These are phyloP conservation scores for Lota lota DNA, from an alignment of 2,113 vertebrate species.

Conservation along the genomic window DNA sequence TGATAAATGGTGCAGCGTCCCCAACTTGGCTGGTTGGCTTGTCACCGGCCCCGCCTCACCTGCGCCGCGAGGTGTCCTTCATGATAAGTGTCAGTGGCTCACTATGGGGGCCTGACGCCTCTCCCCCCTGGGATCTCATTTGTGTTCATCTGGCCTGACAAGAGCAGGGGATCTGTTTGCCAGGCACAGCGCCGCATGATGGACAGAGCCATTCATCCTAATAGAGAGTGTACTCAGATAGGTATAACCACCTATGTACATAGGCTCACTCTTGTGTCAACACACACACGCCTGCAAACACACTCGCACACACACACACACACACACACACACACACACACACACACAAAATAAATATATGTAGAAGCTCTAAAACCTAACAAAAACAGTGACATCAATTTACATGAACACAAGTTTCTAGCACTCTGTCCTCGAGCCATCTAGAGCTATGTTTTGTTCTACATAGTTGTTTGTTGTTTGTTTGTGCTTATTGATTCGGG, in stretches of 20 bases:
- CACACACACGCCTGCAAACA: not conserved
- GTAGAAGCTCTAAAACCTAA: too few relatives aligned
- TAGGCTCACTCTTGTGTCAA: not conserved
- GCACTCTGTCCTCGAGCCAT: not conserved
- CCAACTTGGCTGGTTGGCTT: not conserved
- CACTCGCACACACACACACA: not conserved
- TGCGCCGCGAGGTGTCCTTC: not conserved
- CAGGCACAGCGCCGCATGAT: not conserved
- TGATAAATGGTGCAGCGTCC: not conserved
- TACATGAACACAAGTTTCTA: not conserved
- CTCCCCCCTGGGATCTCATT: not conserved
- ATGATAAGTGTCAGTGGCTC: not conserved
- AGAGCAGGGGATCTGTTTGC: not conserved
- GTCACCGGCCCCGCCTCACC: not conserved
- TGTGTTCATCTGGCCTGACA: constrained; percentile 2
- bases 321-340: not conserved
- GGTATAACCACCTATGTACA: not conserved
- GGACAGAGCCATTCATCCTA: not conserved
- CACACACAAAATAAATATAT: not conserved
- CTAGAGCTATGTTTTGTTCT: too few relatives aligned
- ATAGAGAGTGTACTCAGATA: not conserved
- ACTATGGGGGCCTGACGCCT: not conserved
- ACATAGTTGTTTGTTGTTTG: too few relatives aligned
- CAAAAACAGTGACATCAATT: not conserved
- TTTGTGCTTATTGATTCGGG: too few relatives aligned